Conservation (phyloP, 2,888 invertebrate genomes). For the Spodoptera picta region DNA sequence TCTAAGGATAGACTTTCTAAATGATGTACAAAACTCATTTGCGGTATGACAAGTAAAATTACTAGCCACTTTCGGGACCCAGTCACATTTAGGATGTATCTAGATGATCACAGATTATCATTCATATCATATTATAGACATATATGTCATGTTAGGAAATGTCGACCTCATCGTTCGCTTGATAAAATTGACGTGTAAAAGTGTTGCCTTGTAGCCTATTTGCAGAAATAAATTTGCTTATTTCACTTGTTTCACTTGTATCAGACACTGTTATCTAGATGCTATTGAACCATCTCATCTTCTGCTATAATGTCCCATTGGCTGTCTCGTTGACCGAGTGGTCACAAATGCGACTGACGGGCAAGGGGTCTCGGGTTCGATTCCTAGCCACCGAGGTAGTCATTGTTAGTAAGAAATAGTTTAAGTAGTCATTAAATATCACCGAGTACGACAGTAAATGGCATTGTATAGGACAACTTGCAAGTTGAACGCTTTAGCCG, state of each 20-base stretch:
- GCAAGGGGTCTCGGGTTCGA: too few species aligned
- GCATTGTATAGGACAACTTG: slow-evolving; percentile 50
- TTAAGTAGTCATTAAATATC: too few species aligned
- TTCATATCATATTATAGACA: not conserved
- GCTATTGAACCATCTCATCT: slow-evolving; percentile 66
- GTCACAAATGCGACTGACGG: too few species aligned
- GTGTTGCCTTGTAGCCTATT: too few species aligned
- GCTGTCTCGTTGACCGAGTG: too few species aligned
- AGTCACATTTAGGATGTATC: slow-evolving; percentile 72
- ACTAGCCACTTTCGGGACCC: slow-evolving; percentile 71
- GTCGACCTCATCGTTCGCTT: too few species aligned
- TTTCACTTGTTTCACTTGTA: too few species aligned
- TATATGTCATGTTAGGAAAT: too few species aligned
- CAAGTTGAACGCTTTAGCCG: slow-evolving; percentile 34
- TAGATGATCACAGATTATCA: slow-evolving; percentile 78
- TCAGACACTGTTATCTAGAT: slow-evolving; percentile 64
- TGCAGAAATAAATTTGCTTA: too few species aligned
- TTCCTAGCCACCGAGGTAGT: too few species aligned
- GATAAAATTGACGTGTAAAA: too few species aligned
- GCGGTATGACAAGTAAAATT: slow-evolving; percentile 82
- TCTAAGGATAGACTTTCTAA: slow-evolving; percentile 80
- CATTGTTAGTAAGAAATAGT: too few species aligned
- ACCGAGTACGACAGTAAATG: slow-evolving; percentile 32
- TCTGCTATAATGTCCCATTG: slow-evolving; percentile 62
- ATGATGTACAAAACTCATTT: slow-evolving; percentile 85